phyloP scores from a whole-genome alignment of 1,140 invertebrate species.

The Drosophila bipectinata region DNA sequence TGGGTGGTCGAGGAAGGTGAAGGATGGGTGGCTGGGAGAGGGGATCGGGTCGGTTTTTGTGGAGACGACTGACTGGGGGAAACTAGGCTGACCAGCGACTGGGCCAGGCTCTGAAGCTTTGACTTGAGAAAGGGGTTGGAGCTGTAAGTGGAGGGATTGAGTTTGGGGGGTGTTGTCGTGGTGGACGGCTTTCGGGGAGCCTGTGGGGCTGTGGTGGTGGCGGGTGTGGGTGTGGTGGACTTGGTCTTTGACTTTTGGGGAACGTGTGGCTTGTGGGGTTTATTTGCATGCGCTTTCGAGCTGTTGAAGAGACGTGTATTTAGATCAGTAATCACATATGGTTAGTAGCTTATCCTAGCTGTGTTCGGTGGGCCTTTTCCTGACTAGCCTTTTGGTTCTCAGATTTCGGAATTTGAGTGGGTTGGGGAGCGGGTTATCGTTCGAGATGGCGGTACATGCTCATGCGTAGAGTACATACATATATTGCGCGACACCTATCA shows the following conservation, averaged over 20 bases:
- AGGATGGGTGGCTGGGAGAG: constrained; percentile 2
- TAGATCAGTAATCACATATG: constrained; percentile 61
- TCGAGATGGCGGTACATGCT: constrained; percentile 37
- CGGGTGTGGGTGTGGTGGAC: constrained; percentile 26
- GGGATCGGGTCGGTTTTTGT: constrained; percentile 8
- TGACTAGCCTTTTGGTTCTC: constrained; percentile 54
- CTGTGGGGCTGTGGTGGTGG: constrained; percentile 42
- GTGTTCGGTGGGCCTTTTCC: background rate
- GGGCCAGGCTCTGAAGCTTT: constrained; percentile 56
- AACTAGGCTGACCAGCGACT: constrained; percentile 51
- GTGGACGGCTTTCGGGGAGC: constrained; percentile 14
- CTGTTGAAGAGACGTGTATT: constrained; percentile 82
- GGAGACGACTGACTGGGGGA: constrained; percentile 20
- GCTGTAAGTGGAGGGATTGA: constrained; percentile 41
- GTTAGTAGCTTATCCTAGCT: constrained; percentile 68
- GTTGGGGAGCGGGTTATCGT: constrained; percentile 4
- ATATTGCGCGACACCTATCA: constrained; percentile 11
- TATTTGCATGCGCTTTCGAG: constrained; percentile 81
- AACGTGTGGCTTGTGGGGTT: constrained; percentile 64
- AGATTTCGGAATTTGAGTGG: constrained; percentile 12
- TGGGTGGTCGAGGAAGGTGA: constrained; percentile 10
- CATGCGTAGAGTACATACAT: constrained; percentile 30
- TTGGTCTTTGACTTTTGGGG: constrained; percentile 61
- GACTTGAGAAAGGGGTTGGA: constrained; percentile 74
- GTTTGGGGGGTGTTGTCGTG: constrained; percentile 15